Percentiles rank a stretch among this genome's conserved stretches.
Evolutionary conservation across 2,888 invertebrate genomes (phyloP).

Genomic region (Azorinus chamasolen): DNA sequence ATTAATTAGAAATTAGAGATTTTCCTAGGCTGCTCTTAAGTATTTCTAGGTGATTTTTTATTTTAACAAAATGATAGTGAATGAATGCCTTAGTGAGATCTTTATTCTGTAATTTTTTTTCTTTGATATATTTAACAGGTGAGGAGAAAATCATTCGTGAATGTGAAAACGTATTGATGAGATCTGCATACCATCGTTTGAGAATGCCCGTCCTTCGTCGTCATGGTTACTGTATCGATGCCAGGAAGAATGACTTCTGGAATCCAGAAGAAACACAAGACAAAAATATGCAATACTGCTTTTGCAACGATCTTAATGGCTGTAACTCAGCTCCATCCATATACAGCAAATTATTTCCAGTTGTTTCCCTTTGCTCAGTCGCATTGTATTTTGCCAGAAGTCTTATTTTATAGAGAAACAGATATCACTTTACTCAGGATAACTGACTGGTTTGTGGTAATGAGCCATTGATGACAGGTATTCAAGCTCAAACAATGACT

Average conservation of each 20-base stretch:
- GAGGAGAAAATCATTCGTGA: conserved; percentile 83
- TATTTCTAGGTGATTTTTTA: no score
- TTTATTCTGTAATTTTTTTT: no score
- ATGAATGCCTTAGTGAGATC: no score
- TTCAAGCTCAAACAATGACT: no score
- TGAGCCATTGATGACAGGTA: background rate
- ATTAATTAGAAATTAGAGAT: no score
- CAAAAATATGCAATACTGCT: conserved; percentile 82
- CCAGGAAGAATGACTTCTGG: conserved; percentile 83
- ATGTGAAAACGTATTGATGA: conserved; percentile 82
- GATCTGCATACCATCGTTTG: conserved; percentile 80
- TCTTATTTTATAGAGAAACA: conserved; percentile 20
- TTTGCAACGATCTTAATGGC: conserved; percentile 86
- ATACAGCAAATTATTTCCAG: conserved; percentile 30
- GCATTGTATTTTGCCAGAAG: conserved; percentile 12
- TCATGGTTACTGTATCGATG: conserved; percentile 85
- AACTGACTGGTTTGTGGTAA: background rate
- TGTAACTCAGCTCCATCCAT: conserved; percentile 80
- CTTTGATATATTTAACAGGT: conserved; percentile 80
- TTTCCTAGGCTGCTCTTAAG: no score
- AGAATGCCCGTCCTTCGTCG: conserved; percentile 84
- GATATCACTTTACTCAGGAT: background rate
- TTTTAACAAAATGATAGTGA: no score
- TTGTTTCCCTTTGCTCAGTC: conserved; percentile 46
- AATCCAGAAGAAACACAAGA: conserved; percentile 76